Percentiles rank a stretch among this genome's conserved stretches.
Conservation (phyloP, 2,888 invertebrate species). For the Cryptocephalus moraei region DNA sequence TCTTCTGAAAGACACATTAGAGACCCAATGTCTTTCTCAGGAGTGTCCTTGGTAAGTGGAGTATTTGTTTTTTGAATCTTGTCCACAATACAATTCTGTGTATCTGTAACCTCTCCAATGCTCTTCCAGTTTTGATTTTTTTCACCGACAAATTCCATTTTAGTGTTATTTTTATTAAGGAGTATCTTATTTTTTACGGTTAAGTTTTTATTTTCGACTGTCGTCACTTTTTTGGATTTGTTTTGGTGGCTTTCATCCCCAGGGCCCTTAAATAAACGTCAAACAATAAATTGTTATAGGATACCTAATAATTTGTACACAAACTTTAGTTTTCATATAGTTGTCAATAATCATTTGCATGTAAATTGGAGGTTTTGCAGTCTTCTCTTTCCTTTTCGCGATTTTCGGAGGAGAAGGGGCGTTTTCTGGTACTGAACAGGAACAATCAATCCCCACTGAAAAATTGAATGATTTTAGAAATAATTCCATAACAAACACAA, state of each 20-base stretch:
- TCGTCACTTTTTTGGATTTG: neutral
- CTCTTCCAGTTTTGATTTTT: no score
- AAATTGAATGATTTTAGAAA: slow-evolving; percentile 11
- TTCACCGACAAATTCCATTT: no score
- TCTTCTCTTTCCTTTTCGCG: slow-evolving; percentile 1
- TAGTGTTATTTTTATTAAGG: no score
- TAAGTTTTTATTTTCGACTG: no score
- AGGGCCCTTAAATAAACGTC: neutral
- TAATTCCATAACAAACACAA: no score
- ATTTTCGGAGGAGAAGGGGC: slow-evolving; percentile 4
- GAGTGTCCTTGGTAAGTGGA: no score
- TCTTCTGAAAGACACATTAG: no score
- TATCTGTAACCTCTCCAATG: no score
- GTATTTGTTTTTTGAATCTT: no score
- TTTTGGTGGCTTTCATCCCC: neutral
- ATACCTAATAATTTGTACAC: slow-evolving; percentile 5
- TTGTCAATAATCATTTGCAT: slow-evolving; percentile 23
- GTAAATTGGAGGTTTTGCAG: slow-evolving; percentile 10
- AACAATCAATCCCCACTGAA: slow-evolving; percentile 45
- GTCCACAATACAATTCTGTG: no score
- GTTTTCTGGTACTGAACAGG: slow-evolving; percentile 4
- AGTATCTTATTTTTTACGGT: no score
- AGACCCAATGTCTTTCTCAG: no score
- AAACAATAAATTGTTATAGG: neutral
- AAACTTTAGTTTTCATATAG: slow-evolving; percentile 16